Evolutionary conservation across 2,113 vertebrate genomes (phyloP).

Genomic region (Gracilinanus agilis): DNA sequence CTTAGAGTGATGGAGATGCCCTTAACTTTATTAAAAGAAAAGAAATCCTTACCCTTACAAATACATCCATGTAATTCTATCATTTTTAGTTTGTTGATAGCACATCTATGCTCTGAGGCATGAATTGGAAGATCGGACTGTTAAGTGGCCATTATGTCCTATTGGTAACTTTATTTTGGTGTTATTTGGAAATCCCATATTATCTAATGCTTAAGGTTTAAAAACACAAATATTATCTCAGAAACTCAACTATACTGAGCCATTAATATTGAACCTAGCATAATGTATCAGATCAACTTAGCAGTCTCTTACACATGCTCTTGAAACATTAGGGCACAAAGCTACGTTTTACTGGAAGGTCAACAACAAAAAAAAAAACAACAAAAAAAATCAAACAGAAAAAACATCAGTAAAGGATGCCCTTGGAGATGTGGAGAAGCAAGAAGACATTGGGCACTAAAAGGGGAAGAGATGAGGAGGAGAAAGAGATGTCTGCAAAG

Average conservation of each 20-base stretch:
- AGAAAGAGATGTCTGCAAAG: neutral
- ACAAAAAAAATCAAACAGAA: no score
- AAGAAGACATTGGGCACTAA: neutral
- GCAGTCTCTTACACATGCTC: slow-evolving; percentile 12
- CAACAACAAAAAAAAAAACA: no score
- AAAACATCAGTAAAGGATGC: neutral
- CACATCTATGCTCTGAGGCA: neutral
- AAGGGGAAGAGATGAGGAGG: neutral
- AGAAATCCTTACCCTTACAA: neutral
- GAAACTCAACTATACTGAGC: slow-evolving; percentile 28
- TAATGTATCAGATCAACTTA: slow-evolving; percentile 55
- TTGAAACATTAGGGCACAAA: slow-evolving; percentile 7
- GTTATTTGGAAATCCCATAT: neutral
- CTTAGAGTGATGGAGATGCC: neutral
- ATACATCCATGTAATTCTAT: neutral
- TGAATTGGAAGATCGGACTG: neutral
- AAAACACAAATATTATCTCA: slow-evolving; percentile 47
- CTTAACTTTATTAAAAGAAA: neutral
- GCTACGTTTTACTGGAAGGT: slow-evolving; percentile 18
- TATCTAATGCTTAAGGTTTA: slow-evolving; percentile 52
- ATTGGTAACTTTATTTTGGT: neutral
- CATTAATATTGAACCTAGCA: slow-evolving; percentile 15
- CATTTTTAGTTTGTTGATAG: neutral
- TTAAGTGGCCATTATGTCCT: neutral
- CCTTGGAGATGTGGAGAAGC: neutral